phyloP scores from a whole-genome alignment of 2,113 vertebrate species.

The Geothlypis trichas region DNA sequence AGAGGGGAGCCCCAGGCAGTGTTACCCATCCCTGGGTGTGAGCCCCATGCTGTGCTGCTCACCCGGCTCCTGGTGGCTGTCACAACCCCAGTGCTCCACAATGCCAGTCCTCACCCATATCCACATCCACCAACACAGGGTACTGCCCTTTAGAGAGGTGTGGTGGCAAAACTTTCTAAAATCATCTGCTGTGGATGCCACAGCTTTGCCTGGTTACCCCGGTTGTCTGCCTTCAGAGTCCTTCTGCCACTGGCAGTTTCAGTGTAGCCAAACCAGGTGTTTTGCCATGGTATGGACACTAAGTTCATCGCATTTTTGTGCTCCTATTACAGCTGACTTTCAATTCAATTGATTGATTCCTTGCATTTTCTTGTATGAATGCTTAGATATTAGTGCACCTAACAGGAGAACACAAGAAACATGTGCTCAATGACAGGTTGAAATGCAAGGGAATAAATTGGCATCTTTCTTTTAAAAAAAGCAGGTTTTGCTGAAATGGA shows the following conservation, averaged over 20 bases:
- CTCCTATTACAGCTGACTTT: neutral
- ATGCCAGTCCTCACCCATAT: neutral
- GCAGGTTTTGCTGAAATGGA: constrained; percentile 27
- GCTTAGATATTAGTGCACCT: neutral
- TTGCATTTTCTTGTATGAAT: neutral
- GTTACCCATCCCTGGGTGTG: rapidly evolving
- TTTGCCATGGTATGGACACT: rapidly evolving
- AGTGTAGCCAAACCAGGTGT: neutral
- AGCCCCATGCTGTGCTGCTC: rapidly evolving
- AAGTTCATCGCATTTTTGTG: neutral
- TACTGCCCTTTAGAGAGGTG: neutral
- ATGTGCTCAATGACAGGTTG: constrained; percentile 6
- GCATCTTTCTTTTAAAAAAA: constrained; percentile 14
- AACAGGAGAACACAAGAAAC: neutral
- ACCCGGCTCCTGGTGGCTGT: rapidly evolving
- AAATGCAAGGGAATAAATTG: constrained; percentile 56
- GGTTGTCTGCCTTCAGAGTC: neutral
- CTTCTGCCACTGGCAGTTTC: neutral
- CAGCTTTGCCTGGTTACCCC: neutral
- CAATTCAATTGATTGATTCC: neutral
- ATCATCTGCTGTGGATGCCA: rapidly evolving
- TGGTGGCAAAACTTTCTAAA: neutral
- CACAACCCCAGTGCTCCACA: rapidly evolving
- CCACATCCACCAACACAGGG: neutral
- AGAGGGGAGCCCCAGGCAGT: neutral